A percentile compares a stretch with the other conserved stretches of the same genome.
These are phyloP conservation scores for Yponomeuta sedellus DNA, from an alignment of 2,888 invertebrate genomes.

Conservation along the genomic window DNA sequence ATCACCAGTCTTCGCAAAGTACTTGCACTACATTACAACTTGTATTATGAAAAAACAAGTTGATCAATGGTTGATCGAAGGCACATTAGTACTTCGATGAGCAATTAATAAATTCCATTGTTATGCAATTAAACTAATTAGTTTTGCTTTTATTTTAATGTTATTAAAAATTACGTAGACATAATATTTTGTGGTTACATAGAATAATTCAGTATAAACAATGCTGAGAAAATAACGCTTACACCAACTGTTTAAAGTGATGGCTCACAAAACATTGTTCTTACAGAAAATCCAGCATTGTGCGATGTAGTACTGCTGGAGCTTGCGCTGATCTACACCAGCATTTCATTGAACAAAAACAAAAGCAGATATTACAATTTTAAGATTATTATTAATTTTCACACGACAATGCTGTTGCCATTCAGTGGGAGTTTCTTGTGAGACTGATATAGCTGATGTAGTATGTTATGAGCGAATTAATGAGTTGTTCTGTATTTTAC, in stretches of 20 bases:
- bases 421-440: background rate
- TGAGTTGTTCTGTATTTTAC: conserved; percentile 36
- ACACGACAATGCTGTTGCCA: conserved; percentile 43
- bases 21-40: too few relatives aligned
- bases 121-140: background rate
- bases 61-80: too few relatives aligned
- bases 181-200: conserved; percentile 74
- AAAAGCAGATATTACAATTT: conserved; percentile 51
- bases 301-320: conserved; percentile 38
- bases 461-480: conserved; percentile 49
- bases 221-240: conserved; percentile 57
- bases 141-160: conserved; percentile 15
- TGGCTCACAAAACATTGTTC: conserved; percentile 55
- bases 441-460: conserved; percentile 18
- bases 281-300: conserved; percentile 49
- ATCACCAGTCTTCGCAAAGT: too few relatives aligned
- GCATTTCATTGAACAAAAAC: conserved; percentile 45
- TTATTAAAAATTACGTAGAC: conserved; percentile 67
- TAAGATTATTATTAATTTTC: conserved; percentile 43
- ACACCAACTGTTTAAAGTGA: conserved; percentile 49
- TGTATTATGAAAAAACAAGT: too few relatives aligned
- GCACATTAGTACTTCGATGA: too few relatives aligned
- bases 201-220: conserved; percentile 72
- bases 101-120: too few relatives aligned
- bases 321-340: conserved; percentile 27